Conservation (phyloP, 2,797 vertebrate genomes). For the Phalloptychus januarius region DNA sequence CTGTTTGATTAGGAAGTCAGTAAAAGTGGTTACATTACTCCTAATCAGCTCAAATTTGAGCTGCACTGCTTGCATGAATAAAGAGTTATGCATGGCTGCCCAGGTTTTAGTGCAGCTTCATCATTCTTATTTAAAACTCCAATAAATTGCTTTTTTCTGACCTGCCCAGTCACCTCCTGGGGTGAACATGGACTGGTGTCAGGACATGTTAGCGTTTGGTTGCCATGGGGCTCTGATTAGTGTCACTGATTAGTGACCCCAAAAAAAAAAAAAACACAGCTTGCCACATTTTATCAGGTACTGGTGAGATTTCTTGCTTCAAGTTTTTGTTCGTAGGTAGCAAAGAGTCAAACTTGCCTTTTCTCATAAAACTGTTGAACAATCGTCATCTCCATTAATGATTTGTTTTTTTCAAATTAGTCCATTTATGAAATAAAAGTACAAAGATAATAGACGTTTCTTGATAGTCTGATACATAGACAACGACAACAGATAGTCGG, state of each 20-base stretch:
- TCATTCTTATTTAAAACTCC: not conserved
- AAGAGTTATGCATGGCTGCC: not conserved
- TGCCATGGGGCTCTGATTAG: not conserved
- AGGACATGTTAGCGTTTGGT: not conserved
- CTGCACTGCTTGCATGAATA: not conserved
- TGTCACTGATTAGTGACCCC: no score
- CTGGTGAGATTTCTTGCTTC: not conserved
- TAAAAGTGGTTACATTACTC: no score
- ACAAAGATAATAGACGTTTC: not conserved
- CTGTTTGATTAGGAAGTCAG: no score
- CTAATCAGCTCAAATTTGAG: no score
- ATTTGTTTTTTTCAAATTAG: not conserved
- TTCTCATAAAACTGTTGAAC: not conserved
- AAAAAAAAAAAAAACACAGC: slow-evolving; percentile 56
- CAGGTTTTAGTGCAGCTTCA: not conserved
- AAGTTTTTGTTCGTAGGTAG: not conserved
- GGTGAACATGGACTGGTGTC: not conserved
- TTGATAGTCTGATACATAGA: not conserved
- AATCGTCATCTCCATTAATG: not conserved
- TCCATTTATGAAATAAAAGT: not conserved
- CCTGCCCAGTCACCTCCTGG: not conserved
- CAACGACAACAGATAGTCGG: not conserved
- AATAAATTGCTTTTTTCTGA: no score
- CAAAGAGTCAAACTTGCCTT: not conserved
- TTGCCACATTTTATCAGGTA: slow-evolving; percentile 30